Evolutionary conservation across 1,140 invertebrate genomes (phyloP), one percentile per base, ranked within the genome.

Genomic region (Cydia splendana): DNA sequence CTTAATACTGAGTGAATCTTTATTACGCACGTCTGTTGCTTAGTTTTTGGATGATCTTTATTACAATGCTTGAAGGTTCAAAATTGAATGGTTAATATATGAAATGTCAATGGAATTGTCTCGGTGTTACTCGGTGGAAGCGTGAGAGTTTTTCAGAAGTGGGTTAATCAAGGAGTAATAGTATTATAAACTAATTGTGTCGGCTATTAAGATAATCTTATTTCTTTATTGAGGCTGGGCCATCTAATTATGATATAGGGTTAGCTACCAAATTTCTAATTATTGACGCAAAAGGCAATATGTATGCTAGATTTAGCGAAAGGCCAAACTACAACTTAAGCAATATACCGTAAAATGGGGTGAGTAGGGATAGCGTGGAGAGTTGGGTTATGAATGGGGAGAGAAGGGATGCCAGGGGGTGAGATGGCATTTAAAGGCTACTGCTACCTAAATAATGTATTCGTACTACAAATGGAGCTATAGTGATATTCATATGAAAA

Each of bases 1-100:
- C 53, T 57, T 57, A 20, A 57, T 57, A 24, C 57, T 62, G 57
- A 62, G 57, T 62, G 57, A 62, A 62, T 62, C 57, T 62, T 62
- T 62, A 62, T 62, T 62, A 62, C 57, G 57, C 30, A 0, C 7
- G 7, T 62, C 12, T n/a, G 51, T n/a, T 5, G n/a, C 51, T 53
- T 0, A 15, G 4, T 4, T 53, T 53, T 18, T 18, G 15, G 51
- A 53, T 53, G n/a, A 53, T 53, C 51, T 53, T 18, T 53, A 53
- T 53, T 1, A 18, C n/a, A 53, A n/a, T 7, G 51, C 4, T 53
- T n/a, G 18, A 53, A 53, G 51, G n/a, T 6, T 18, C 4, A 18
- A 7, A 53, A 53, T 53, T n/a, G n/a, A 53, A 48, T 15, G 45
- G 45, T 15, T 53, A 18, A 12, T 18, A 18, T 18, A n/a, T 53